Conservation (phyloP, 2,888 invertebrate genomes). For the Silvanus unidentatus region DNA sequence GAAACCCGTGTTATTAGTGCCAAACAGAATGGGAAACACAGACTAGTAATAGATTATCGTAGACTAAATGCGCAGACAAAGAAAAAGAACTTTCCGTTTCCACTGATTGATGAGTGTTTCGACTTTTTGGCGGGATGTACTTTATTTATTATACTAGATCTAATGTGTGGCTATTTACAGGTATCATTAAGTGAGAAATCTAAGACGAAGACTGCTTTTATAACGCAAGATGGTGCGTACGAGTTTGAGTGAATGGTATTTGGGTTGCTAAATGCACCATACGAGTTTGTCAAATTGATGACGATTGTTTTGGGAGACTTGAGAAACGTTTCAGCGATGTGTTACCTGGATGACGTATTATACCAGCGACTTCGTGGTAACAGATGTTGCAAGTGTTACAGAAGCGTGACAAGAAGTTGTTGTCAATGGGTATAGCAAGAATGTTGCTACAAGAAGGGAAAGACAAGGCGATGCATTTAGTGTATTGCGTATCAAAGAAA, state of each 20-base stretch:
- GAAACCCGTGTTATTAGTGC: constrained; percentile 21
- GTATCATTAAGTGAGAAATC: constrained; percentile 5
- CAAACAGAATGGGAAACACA: constrained; percentile 21
- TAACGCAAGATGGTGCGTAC: constrained; percentile 2
- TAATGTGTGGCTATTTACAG: constrained; percentile 8
- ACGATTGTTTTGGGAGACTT: constrained; percentile 7
- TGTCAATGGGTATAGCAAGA: constrained; percentile 21
- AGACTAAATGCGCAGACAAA: constrained; percentile 6
- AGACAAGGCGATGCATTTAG: constrained; percentile 17
- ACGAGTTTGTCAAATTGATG: constrained; percentile 10
- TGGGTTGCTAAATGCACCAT: constrained; percentile 5
- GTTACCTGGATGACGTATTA: constrained; percentile 14
- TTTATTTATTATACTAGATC: constrained; percentile 3
- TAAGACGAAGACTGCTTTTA: constrained; percentile 7
- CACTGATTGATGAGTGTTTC: constrained; percentile 1
- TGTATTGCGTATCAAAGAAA: constrained; percentile 26
- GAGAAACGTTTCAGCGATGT: constrained; percentile 3
- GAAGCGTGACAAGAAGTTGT: constrained; percentile 17
- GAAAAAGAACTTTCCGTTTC: constrained; percentile 3
- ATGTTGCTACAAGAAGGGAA: constrained; percentile 24
- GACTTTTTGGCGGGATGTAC: constrained; percentile 3
- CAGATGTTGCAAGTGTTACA: constrained; percentile 25
- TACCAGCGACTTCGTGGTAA: constrained; percentile 13
- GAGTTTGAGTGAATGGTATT: constrained; percentile 3
- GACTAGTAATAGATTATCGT: constrained; percentile 7